phyloP scores from a whole-genome alignment of 2,888 invertebrate genomes.

The Nycteola revayana region DNA sequence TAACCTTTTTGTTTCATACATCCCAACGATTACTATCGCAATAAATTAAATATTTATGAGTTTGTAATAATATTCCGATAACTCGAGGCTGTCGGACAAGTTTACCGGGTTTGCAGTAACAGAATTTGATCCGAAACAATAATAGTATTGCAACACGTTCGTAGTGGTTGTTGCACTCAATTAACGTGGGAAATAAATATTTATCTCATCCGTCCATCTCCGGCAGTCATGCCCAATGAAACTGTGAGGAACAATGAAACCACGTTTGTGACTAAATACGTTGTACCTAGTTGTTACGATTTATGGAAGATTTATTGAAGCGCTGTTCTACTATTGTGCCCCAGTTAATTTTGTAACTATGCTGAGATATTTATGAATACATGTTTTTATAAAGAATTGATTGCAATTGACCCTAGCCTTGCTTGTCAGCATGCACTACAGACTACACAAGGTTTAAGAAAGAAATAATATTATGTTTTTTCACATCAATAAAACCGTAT shows the following conservation, averaged over 20 bases:
- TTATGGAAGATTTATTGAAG: slow-evolving; percentile 32
- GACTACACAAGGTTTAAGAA: too few species aligned
- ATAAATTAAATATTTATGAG: slow-evolving; percentile 24
- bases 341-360: slow-evolving; percentile 18
- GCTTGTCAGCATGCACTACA: too few species aligned
- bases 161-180: slow-evolving; percentile 37
- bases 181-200: slow-evolving; percentile 55
- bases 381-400: too few species aligned
- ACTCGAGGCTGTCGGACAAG: slow-evolving; percentile 31
- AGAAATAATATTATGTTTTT: too few species aligned
- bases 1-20: slow-evolving; percentile 17
- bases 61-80: slow-evolving; percentile 18
- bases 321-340: slow-evolving; percentile 19
- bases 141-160: slow-evolving; percentile 42
- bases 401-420: too few species aligned
- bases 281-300: slow-evolving; percentile 46
- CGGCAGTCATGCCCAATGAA: slow-evolving; percentile 39
- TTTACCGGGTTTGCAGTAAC: slow-evolving; percentile 23
- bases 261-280: slow-evolving; percentile 34
- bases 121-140: slow-evolving; percentile 36
- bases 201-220: slow-evolving; percentile 41
- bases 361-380: too few species aligned
- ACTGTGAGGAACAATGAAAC: slow-evolving; percentile 39
- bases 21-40: slow-evolving; percentile 15
- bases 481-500: too few species aligned